These are phyloP conservation scores for Aphelinus certus DNA, from an alignment of 1,140 invertebrate genomes.

Conservation along the genomic window DNA sequence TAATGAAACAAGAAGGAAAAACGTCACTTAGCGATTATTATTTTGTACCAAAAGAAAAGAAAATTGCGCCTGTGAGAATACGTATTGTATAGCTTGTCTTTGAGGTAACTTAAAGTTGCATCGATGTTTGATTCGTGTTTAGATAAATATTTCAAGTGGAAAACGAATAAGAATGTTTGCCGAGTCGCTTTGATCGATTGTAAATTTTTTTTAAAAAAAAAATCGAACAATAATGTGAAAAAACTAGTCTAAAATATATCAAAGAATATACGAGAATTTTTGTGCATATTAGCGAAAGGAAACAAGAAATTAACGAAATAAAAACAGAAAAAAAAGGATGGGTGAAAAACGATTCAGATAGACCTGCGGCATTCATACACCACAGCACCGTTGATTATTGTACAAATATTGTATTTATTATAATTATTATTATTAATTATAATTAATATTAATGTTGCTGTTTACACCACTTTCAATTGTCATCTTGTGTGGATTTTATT, in stretches of 20 bases:
- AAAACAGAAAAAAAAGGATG: constrained; percentile 42
- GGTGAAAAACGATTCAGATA: constrained; percentile 45
- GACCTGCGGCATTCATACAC: constrained; percentile 50
- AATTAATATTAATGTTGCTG: constrained; percentile 63
- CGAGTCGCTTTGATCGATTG: constrained; percentile 22
- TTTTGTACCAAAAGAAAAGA: too few relatives aligned
- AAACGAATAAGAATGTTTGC: constrained; percentile 11
- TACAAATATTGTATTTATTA: constrained; percentile 67
- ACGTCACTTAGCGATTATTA: too few relatives aligned
- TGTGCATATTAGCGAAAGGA: constrained; percentile 13
- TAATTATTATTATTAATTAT: constrained; percentile 65
- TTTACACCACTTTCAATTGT: constrained; percentile 59
- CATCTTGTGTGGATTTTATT: constrained; percentile 49
- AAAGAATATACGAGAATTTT: constrained; percentile 30
- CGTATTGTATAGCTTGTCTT: too few relatives aligned
- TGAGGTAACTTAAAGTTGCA: constrained; percentile 8
- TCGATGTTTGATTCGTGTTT: constrained; percentile 30
- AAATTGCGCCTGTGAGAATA: too few relatives aligned
- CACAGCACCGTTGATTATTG: constrained; percentile 64
- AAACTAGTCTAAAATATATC: constrained; percentile 41
- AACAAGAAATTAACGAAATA: constrained; percentile 20
- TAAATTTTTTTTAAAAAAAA: constrained; percentile 32
- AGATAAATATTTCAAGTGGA: constrained; percentile 6
- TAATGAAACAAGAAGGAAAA: too few relatives aligned
- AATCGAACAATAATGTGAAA: constrained; percentile 44